Percentiles rank a stretch among this genome's conserved stretches.
These are phyloP conservation scores for Xiphydria camelus DNA, from an alignment of 2,888 invertebrate species.

Conservation along the genomic window DNA sequence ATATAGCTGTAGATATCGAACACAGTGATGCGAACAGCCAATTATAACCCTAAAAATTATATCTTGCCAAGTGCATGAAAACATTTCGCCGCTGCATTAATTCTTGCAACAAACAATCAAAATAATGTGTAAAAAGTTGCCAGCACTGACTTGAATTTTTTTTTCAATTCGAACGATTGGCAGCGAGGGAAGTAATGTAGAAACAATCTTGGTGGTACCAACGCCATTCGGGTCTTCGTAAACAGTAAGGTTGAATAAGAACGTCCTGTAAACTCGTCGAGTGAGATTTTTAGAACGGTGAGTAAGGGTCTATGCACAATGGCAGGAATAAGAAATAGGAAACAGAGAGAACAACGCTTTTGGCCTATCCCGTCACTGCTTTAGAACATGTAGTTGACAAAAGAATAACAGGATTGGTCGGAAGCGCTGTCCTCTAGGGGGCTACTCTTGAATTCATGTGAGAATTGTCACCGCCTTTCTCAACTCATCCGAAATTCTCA, in stretches of 20 bases:
- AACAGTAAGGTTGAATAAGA: too few relatives aligned
- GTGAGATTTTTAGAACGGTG: too few relatives aligned
- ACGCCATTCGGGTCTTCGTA: constrained; percentile 43
- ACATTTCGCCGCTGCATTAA: not conserved
- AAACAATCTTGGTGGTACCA: constrained; percentile 30
- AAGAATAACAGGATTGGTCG: too few relatives aligned
- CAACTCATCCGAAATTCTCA: not conserved
- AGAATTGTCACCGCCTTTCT: not conserved
- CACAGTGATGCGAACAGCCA: not conserved
- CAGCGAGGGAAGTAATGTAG: constrained; percentile 40
- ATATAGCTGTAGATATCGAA: not conserved
- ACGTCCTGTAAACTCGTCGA: too few relatives aligned
- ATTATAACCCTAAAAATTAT: not conserved
- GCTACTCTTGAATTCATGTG: not conserved
- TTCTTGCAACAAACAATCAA: constrained; percentile 27
- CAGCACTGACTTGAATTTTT: constrained; percentile 57
- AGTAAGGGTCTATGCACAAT: too few relatives aligned
- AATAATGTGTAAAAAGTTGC: constrained; percentile 50
- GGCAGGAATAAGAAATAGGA: too few relatives aligned
- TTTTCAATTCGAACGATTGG: constrained; percentile 50
- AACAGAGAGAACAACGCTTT: not conserved
- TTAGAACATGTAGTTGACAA: too few relatives aligned
- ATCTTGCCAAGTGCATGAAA: not conserved
- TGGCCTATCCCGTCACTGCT: too few relatives aligned
- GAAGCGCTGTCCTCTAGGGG: too few relatives aligned